Percentiles rank a stretch among this genome's conserved stretches.
phyloP scores from a whole-genome alignment of 2,113 vertebrate genomes.

The Chauna torquata region DNA sequence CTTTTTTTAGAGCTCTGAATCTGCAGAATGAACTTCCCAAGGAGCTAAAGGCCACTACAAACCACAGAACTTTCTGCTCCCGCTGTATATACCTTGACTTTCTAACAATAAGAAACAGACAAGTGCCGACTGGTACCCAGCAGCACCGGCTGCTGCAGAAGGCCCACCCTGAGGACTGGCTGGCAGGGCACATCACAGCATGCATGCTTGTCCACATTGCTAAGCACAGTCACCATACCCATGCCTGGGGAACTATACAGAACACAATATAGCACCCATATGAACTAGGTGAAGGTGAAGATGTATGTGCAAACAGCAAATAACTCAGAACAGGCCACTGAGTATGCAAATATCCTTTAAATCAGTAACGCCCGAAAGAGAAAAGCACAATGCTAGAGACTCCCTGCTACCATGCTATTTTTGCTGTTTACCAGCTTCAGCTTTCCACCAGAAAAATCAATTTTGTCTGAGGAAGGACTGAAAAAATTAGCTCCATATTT shows the following conservation, averaged over 20 bases:
- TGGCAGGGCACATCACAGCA: not conserved
- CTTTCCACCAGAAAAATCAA: not conserved
- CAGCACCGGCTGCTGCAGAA: not conserved
- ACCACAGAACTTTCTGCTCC: not conserved
- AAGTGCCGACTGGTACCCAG: not conserved
- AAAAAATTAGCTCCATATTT: not conserved
- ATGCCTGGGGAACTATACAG: not conserved
- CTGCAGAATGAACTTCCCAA: not conserved
- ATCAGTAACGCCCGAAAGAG: not conserved
- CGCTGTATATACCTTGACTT: not conserved
- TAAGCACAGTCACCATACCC: not conserved
- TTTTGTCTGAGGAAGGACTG: not conserved
- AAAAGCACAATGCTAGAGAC: not conserved
- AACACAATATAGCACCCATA: not conserved
- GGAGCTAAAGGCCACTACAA: not conserved
- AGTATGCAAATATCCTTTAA: not conserved
- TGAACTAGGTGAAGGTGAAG: not conserved
- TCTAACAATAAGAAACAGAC: not conserved
- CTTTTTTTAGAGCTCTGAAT: not conserved
- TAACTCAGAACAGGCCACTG: not conserved
- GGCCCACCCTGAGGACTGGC: not conserved
- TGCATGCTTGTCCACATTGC: rapidly evolving
- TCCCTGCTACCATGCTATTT: not conserved
- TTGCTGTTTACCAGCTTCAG: not conserved
- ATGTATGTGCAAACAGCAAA: not conserved